Evolutionary conservation across 2,888 invertebrate species (phyloP), one percentile per base, ranked within the genome.

Genomic region (Drosophila macrothrix): DNA sequence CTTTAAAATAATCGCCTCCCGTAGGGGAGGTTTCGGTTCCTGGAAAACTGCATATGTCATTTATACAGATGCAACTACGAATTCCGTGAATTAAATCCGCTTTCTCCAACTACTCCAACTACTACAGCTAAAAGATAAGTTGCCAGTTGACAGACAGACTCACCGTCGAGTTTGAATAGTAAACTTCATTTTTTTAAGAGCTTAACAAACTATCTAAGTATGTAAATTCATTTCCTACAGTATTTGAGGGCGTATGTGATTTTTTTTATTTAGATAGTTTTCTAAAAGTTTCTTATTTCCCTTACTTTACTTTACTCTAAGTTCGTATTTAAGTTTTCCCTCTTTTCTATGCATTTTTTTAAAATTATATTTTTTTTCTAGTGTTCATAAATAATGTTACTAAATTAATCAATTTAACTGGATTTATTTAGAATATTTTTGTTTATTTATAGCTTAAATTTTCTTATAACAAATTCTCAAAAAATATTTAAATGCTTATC

Each of bases 1-100:
- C 73, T 61, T 76, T 54, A 35, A 50, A 55, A 62, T 41, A 43
- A 12, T 49, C 55, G 60, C 56, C 56, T 53, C 53, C 60, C 68
- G 52, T 70, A 87, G 79, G 89, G 84, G 87, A 84, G 84, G 88
- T 73, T 87, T 82, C 72, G 68, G 60, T 88, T 89, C 89, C 75
- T 73, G 76, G 84, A 73, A 85, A 76, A 72, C 64, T 78, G 83
- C 71, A 84, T 78, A 79, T 81, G 73, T 50, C 65, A 72, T 56
- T 56, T 58, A 58, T 22, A 56, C 55, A 73, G 66, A 73, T 65
- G 55, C 43, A 43, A 19, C n/a, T 25, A 28, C 10, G 31, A 35
- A 41, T 52, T 12, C 28, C 37, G 29, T 37, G 41, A 31, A 56
- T 16, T 22, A 55, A 52, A 39, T 53, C 72, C 46, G 33, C 72